phyloP scores from a whole-genome alignment of 2,888 invertebrate genomes.

The Kryphioiulus occultus region DNA sequence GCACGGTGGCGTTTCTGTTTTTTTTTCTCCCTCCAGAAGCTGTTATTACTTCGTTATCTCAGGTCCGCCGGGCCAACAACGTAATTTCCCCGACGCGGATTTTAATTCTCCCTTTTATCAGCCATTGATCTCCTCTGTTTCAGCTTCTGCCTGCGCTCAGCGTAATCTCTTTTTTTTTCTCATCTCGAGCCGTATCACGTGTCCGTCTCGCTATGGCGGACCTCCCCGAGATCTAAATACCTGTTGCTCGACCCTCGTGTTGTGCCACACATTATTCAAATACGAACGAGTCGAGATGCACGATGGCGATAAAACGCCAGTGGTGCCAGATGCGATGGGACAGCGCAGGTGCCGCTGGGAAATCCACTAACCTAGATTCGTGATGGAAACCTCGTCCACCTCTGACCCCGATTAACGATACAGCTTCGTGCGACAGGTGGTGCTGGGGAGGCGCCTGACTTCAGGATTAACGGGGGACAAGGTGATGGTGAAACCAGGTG shows the following conservation, averaged over 20 bases:
- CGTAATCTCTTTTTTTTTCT: not conserved
- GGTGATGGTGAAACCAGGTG: not conserved
- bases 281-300: not conserved
- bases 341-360: not conserved
- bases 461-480: no score
- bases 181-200: not conserved
- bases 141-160: not conserved
- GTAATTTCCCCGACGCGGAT: not conserved
- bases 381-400: not conserved
- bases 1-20: not conserved
- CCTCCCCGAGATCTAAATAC: slow-evolving; percentile 23
- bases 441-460: not conserved
- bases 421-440: no score
- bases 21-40: not conserved
- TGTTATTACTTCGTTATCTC: not conserved
- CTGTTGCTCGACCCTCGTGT: slow-evolving; percentile 1
- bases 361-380: slow-evolving; percentile 20
- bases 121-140: not conserved
- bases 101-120: not conserved
- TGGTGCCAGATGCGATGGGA: not conserved
- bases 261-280: slow-evolving; percentile 17
- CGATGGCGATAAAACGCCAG: not conserved
- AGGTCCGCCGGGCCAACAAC: not conserved
- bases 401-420: not conserved
- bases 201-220: not conserved